Evolutionary conservation across 2,113 vertebrate species (phyloP), one percentile per base, ranked within the genome.

Genomic region (Phyllopteryx taeniolatus): DNA sequence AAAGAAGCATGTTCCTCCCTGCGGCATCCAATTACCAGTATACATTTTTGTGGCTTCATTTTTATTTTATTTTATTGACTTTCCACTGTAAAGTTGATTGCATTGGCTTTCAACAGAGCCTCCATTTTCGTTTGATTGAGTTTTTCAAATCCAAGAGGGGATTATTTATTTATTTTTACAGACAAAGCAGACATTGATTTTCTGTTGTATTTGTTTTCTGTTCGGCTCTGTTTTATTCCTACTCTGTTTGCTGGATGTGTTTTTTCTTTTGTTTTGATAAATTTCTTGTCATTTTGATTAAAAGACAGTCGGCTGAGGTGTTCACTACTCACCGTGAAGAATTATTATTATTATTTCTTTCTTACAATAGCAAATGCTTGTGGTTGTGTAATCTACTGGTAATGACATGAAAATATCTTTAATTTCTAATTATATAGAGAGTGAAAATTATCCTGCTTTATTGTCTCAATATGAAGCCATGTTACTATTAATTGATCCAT

Each of bases 21-120:
- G 60, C 64, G 57, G 78, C 83, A 70, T 86, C 86, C 88, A 90
- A 89, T 89, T 91, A 39, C 35, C 35, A 39, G 35, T 39, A 89
- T 90, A 85, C 85, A 84, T 82, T 81, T 31, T 35, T 78, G 79
- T 87, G 87, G 87, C 85, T 87, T 27, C 27, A 27, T 27, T 27
- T 87, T 90, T 89, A 17, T 88, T 85, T 88, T 88, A 83, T 64
- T 89, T 84, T 86, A 86, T 81, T 88, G 88, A 90, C 85, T 82
- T 88, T 86, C 67, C 74, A 65, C 68, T 65, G 71, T 67, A 76
- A 79, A 83, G 77, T 83, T 81, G 83, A 90, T 89, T 83, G 79
- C 82, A 84, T 86, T 83, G 75, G 86, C 81, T 75, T 81, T 81
- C 77, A 78, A 84, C 78, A 39, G 67, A 69, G 73, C 15, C 8